A percentile compares a stretch with the other conserved stretches of the same genome.
Evolutionary conservation across 2,113 vertebrate genomes (phyloP).

Genomic region (Cardinalis cardinalis): DNA sequence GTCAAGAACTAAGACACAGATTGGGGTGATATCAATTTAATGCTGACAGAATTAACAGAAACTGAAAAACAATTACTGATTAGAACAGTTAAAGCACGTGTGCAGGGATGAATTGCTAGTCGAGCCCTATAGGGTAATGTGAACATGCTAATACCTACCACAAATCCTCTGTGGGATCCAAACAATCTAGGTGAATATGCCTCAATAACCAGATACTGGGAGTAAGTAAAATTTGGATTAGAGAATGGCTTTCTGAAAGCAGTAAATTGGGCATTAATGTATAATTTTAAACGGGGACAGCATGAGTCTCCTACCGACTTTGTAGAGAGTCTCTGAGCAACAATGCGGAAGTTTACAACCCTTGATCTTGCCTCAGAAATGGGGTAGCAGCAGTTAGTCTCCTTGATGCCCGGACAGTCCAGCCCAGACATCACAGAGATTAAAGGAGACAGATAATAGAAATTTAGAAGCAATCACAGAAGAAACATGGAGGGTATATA

Average conservation of each 20-base stretch:
- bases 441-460: background rate
- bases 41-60: background rate
- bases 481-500: background rate
- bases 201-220: background rate
- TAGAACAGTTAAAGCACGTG: background rate
- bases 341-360: background rate
- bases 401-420: background rate
- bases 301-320: rapidly evolving
- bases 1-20: background rate
- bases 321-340: background rate
- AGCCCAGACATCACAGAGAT: background rate
- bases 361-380: background rate
- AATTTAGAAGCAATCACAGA: background rate
- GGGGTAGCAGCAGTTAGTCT: background rate
- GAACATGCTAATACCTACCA: background rate
- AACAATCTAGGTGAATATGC: background rate
- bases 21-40: background rate
- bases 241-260: background rate
- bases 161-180: background rate
- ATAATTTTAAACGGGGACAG: background rate
- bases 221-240: background rate
- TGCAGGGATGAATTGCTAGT: background rate
- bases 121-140: background rate
- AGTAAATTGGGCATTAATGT: background rate
- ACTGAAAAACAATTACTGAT: background rate